A percentile compares a stretch with the other conserved stretches of the same genome.
These are phyloP conservation scores for Lindbergichthys nudifrons DNA, from an alignment of 2,797 vertebrate genomes.

Conservation along the genomic window DNA sequence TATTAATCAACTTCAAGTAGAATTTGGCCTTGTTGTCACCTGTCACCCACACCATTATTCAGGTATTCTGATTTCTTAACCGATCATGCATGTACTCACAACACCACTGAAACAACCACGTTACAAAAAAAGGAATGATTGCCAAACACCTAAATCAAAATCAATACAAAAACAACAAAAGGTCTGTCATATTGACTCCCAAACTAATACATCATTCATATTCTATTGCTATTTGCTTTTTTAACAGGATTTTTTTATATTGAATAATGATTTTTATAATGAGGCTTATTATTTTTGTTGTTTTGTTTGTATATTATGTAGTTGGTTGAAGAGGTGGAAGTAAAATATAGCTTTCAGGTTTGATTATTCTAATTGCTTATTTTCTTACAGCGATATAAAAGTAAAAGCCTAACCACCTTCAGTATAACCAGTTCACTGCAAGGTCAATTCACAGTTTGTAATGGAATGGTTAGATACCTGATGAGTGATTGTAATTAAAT, in stretches of 20 bases:
- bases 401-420: background rate
- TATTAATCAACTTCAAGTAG: background rate
- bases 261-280: background rate
- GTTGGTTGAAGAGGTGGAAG: constrained; percentile 10
- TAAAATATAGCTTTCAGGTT: background rate
- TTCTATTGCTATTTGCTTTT: constrained; percentile 6
- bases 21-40: constrained; percentile 23
- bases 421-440: background rate
- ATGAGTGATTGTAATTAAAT: constrained; percentile 59
- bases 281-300: constrained; percentile 7
- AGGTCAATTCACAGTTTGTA: constrained; percentile 2
- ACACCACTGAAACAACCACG: background rate
- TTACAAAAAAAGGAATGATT: background rate
- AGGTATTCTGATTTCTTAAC: constrained; percentile 21
- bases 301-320: background rate
- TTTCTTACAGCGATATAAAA: background rate
- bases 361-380: background rate
- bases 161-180: background rate
- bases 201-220: constrained; percentile 1
- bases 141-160: background rate
- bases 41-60: constrained; percentile 18
- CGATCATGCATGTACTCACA: background rate
- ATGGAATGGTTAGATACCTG: background rate
- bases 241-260: background rate
- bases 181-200: background rate